Evolutionary conservation across 2,797 vertebrate genomes (phyloP).

Genomic region (Steatocranus sp.): DNA sequence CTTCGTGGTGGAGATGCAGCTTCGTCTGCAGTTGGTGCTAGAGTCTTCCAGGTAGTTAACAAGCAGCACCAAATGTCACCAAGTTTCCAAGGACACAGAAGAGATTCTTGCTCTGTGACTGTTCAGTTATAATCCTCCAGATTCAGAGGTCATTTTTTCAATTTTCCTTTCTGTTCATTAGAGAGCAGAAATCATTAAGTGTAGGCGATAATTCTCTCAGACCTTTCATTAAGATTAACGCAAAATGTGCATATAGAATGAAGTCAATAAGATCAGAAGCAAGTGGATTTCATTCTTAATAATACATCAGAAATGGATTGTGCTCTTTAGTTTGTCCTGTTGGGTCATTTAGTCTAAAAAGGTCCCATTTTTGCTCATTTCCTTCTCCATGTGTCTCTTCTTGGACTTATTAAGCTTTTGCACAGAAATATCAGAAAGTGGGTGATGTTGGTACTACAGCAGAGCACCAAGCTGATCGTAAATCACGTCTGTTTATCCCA

Average conservation of each 20-base stretch:
- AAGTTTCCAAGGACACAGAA: background rate
- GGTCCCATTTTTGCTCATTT: background rate
- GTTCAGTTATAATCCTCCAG: background rate
- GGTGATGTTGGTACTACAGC: background rate
- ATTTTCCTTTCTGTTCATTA: background rate
- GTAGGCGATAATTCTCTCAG: background rate
- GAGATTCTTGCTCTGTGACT: background rate
- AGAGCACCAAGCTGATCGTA: background rate
- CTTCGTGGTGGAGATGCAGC: background rate
- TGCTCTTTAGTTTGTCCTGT: background rate
- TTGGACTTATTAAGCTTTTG: background rate
- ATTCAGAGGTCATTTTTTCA: conserved; percentile 5
- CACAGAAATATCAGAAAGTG: background rate
- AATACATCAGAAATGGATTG: background rate
- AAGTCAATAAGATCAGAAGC: background rate
- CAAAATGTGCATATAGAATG: background rate
- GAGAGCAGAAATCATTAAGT: conserved; percentile 20
- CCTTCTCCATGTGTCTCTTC: background rate
- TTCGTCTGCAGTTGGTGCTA: background rate
- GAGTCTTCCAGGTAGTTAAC: background rate
- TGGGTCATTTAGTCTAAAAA: background rate
- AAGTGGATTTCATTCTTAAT: background rate
- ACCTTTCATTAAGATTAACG: conserved; percentile 7
- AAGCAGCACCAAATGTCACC: background rate
- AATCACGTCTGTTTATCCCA: background rate